Evolutionary conservation across 2,888 invertebrate species (phyloP).

Genomic region (Thelaira solivaga): DNA sequence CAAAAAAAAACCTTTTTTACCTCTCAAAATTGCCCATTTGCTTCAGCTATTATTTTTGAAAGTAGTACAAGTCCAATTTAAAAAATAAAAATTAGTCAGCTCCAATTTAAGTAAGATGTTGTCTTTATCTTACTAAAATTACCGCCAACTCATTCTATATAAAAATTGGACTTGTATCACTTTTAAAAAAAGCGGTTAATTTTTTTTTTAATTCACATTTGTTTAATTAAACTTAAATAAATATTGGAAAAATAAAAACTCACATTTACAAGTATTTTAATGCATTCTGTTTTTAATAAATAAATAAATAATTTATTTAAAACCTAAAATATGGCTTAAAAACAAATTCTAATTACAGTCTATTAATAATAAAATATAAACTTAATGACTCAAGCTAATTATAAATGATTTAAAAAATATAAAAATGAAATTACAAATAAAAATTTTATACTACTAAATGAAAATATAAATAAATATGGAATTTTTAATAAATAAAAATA

Average conservation of each 20-base stretch:
- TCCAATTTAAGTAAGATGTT: too few relatives aligned
- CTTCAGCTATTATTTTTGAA: too few relatives aligned
- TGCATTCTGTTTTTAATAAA: constrained; percentile 32
- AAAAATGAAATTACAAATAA: neutral
- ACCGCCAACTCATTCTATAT: too few relatives aligned
- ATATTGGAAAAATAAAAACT: neutral
- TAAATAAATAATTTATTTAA: constrained; percentile 56
- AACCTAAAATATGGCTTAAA: constrained; percentile 45
- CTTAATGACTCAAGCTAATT: constrained; percentile 37
- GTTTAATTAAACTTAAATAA: neutral
- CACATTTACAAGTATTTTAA: too few relatives aligned
- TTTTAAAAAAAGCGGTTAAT: too few relatives aligned
- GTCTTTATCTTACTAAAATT: too few relatives aligned
- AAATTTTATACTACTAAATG: neutral
- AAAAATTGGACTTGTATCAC: too few relatives aligned
- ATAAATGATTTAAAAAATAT: neutral
- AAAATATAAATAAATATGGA: neutral
- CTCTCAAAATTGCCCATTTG: too few relatives aligned
- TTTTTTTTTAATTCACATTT: neutral
- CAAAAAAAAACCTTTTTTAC: too few relatives aligned
- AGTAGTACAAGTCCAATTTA: too few relatives aligned
- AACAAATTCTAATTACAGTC: constrained; percentile 54
- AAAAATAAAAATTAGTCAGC: too few relatives aligned
- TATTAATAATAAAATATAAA: constrained; percentile 42
- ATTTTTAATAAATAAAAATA: too few relatives aligned